These are phyloP conservation scores for Microctonus hyperodae DNA, from an alignment of 2,888 invertebrate species.

Conservation along the genomic window DNA sequence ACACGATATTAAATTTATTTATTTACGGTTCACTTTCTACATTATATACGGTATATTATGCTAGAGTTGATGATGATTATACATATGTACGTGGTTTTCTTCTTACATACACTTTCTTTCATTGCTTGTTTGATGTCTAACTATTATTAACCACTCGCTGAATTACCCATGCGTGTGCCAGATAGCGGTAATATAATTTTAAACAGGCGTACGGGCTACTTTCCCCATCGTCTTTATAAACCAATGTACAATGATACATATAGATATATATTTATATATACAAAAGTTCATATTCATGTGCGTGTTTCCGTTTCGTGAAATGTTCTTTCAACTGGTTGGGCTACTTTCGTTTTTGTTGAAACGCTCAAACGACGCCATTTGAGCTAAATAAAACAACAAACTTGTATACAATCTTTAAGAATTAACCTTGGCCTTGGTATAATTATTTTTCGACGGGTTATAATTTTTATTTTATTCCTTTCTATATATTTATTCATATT, in stretches of 20 bases:
- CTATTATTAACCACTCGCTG: slow-evolving; percentile 48
- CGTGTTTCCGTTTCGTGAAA: slow-evolving; percentile 32
- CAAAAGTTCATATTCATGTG: slow-evolving; percentile 16
- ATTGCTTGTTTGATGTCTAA: slow-evolving; percentile 39
- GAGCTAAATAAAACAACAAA: slow-evolving; percentile 7
- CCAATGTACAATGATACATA: neutral
- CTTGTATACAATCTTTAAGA: slow-evolving; percentile 26
- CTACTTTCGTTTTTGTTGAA: slow-evolving; percentile 52
- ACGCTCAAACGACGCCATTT: slow-evolving; percentile 4
- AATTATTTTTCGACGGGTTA: slow-evolving; percentile 13
- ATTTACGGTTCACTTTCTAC: slow-evolving; percentile 56
- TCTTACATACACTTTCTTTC: slow-evolving; percentile 43
- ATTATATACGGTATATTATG: neutral
- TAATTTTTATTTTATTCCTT: neutral
- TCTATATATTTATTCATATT: neutral
- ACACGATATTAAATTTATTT: neutral
- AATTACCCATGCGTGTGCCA: slow-evolving; percentile 25
- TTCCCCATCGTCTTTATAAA: slow-evolving; percentile 19
- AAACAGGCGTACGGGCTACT: slow-evolving; percentile 28
- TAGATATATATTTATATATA: slow-evolving; percentile 11
- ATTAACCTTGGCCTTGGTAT: slow-evolving; percentile 38
- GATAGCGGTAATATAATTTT: slow-evolving; percentile 29
- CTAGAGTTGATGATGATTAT: neutral
- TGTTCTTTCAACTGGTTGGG: slow-evolving; percentile 40
- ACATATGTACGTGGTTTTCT: neutral